Evolutionary conservation across 2,113 vertebrate species (phyloP), one percentile per base, ranked within the genome.

Genomic region (Platysteira castanea): DNA sequence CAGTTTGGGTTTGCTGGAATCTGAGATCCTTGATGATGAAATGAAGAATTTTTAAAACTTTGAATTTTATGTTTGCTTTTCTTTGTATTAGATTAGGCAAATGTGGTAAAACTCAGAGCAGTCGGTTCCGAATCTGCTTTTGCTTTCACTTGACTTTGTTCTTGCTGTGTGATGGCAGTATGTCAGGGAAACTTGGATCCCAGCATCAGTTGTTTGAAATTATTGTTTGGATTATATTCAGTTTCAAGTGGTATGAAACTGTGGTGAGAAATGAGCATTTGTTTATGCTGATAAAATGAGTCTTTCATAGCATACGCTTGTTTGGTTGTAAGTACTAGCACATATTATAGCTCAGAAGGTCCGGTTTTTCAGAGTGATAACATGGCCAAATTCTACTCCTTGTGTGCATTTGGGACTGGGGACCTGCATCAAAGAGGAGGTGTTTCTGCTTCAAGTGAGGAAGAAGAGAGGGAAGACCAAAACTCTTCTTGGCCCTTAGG

Each of bases 231-330:
- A 87, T 96, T 74, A 20, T 57, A 52, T 87, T 95, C 24, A 8
- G 41, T 97, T 96, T 95, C 71, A 78, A 41, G 77, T 64, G 10
- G 50, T 69, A 39, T 11, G 78, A 86, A 97, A 90, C 52, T 94
- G 87, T 84, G 88, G 93, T 87, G 95, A 97, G 96, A 92, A 96
- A 95, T 50, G 56, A 91, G 64, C 89, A 30, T 91, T 98, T 95
- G 82, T 94, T 97, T 92, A 67, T 35, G 19, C 54, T 70, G 94
- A 89, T 97, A 86, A 97, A 97, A 96, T 91, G 78, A 96, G 88
- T 87, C 95, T 98, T 97, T 96, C 78, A 9, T 67, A 78, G 89
- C 73, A 69, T 42, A 67, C 46, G 27, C 96, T 93, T 96, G 60
- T 89, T 87, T 70, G 50, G n/a, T 53, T 85, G 87, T 79, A 47